Evolutionary conservation across 37 sponge, comb jelly and placozoan genomes (phyloP).

Genomic region (Ianthella basta): DNA sequence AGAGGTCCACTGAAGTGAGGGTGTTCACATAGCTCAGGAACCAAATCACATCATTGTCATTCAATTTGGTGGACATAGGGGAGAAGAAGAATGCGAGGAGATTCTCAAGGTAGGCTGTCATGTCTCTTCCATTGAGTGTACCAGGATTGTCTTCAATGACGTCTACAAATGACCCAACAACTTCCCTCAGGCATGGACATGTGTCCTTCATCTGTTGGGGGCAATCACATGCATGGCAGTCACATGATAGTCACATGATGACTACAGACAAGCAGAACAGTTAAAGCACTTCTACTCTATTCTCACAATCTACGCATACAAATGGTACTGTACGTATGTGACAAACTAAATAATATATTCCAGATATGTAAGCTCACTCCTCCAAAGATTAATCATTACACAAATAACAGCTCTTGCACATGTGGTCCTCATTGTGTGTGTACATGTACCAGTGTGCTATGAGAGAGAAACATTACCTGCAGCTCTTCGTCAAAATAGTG

Average conservation of each 20-base stretch:
- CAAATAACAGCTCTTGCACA: too few relatives aligned
- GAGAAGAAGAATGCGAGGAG: slow-evolving; percentile 52
- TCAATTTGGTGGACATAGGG: slow-evolving; percentile 12
- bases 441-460: too few relatives aligned
- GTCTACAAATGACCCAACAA: not conserved
- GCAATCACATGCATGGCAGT: too few relatives aligned
- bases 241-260: too few relatives aligned
- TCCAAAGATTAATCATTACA: too few relatives aligned
- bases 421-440: too few relatives aligned
- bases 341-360: too few relatives aligned
- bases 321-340: too few relatives aligned
- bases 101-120: not conserved
- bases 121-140: not conserved
- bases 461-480: not conserved
- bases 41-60: slow-evolving; percentile 45
- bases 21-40: slow-evolving; percentile 60
- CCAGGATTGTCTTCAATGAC: not conserved
- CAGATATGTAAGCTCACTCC: too few relatives aligned
- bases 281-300: too few relatives aligned
- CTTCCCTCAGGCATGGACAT: not conserved
- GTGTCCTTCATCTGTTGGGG: not conserved
- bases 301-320: too few relatives aligned
- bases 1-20: not conserved
- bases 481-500: not conserved
- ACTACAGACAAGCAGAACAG: too few relatives aligned